These are phyloP conservation scores for Bombus huntii DNA, from an alignment of 1,140 invertebrate genomes.

Conservation along the genomic window DNA sequence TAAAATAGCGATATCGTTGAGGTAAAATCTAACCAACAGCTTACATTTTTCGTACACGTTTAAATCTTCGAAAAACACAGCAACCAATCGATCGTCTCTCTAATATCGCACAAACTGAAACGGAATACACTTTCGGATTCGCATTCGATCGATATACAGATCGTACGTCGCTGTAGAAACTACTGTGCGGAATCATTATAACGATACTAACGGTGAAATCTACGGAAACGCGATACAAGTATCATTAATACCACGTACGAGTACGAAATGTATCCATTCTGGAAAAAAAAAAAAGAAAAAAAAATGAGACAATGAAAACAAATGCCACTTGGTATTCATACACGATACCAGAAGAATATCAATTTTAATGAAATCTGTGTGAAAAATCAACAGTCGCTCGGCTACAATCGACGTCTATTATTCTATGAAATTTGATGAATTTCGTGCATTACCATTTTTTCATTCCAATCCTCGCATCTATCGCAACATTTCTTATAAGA, in stretches of 20 bases:
- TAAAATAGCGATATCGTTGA: background rate
- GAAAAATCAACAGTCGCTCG: background rate
- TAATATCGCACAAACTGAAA: background rate
- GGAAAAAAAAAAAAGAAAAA: background rate
- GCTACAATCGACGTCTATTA: background rate
- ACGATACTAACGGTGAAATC: constrained; percentile 27
- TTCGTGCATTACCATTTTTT: background rate
- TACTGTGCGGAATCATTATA: background rate
- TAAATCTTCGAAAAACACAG: background rate
- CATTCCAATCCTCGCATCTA: background rate
- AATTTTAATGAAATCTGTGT: background rate
- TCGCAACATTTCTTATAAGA: too few species aligned
- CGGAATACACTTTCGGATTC: background rate
- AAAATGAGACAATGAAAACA: background rate
- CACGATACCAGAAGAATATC: background rate
- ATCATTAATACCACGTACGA: background rate
- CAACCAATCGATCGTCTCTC: background rate
- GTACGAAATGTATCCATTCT: background rate
- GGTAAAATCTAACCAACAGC: background rate
- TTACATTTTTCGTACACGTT: background rate
- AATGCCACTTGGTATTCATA: background rate
- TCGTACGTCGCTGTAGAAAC: background rate
- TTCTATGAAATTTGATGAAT: background rate
- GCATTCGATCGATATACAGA: background rate
- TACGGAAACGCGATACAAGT: constrained; percentile 26